phyloP scores from a whole-genome alignment of 2,888 invertebrate species.

The Melipona bicolor region DNA sequence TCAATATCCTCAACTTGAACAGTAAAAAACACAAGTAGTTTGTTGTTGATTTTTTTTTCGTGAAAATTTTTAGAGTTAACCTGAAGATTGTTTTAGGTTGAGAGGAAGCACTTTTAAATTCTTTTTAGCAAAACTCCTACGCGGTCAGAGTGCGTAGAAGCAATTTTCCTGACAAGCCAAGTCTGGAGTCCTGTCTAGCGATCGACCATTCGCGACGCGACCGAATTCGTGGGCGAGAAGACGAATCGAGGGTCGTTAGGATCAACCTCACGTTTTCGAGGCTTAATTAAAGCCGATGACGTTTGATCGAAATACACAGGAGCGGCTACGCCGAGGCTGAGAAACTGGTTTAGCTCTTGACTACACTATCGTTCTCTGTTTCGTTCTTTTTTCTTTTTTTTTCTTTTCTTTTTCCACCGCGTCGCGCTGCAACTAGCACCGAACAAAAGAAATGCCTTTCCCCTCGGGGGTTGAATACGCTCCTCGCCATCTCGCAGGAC shows the following conservation, averaged over 20 bases:
- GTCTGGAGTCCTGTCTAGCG: not conserved
- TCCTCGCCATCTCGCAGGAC: slow-evolving; percentile 53
- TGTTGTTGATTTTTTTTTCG: no score
- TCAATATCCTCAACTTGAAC: no score
- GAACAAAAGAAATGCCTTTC: slow-evolving; percentile 52
- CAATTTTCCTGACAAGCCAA: not conserved
- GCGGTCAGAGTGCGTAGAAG: not conserved
- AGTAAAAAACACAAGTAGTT: no score
- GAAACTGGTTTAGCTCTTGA: slow-evolving; percentile 60
- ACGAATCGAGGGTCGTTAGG: slow-evolving; percentile 1
- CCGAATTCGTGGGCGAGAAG: slow-evolving; percentile 8
- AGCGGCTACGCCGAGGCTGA: slow-evolving; percentile 47
- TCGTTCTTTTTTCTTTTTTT: not conserved
- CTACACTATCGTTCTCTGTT: slow-evolving; percentile 49
- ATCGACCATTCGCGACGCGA: not conserved
- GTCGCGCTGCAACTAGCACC: slow-evolving; percentile 53
- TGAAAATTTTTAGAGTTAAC: no score
- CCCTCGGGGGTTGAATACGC: slow-evolving; percentile 54
- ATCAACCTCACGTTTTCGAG: slow-evolving; percentile 40
- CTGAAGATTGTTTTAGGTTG: no score
- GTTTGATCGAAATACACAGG: slow-evolving; percentile 59
- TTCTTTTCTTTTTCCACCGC: not conserved
- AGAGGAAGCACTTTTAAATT: no score
- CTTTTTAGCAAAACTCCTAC: no score
- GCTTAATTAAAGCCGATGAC: slow-evolving; percentile 56